phyloP scores from a whole-genome alignment of 2,113 vertebrate genomes.

The Vombatus ursinus region DNA sequence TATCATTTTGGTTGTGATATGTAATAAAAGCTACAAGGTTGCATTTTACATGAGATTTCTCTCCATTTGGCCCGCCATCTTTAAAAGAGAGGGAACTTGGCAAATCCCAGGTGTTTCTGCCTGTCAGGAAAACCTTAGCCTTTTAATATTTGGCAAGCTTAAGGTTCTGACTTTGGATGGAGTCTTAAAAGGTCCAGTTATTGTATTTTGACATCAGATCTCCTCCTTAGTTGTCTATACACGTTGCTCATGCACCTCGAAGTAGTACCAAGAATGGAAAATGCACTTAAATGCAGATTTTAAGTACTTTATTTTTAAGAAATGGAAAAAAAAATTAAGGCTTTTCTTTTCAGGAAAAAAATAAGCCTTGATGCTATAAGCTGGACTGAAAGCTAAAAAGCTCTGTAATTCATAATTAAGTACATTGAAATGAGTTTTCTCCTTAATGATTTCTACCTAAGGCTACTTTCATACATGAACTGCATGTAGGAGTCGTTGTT shows the following conservation, averaged over 20 bases:
- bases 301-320: neutral
- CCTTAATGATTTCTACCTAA: neutral
- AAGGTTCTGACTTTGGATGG: slow-evolving; percentile 20
- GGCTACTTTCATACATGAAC: neutral
- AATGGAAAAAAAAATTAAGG: neutral
- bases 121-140: slow-evolving; percentile 34
- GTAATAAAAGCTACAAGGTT: neutral
- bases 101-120: slow-evolving; percentile 4
- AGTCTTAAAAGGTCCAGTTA: slow-evolving; percentile 32
- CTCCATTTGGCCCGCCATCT: neutral
- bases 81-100: neutral
- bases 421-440: slow-evolving; percentile 6
- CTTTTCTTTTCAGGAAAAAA: neutral
- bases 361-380: neutral
- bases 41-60: slow-evolving; percentile 9
- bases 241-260: neutral
- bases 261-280: neutral
- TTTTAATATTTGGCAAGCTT: slow-evolving; percentile 57
- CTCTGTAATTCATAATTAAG: slow-evolving; percentile 2
- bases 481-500: neutral
- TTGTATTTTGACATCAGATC: slow-evolving; percentile 27
- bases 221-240: neutral
- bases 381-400: neutral
- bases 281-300: neutral
- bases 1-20: neutral